Evolutionary conservation across 2,113 vertebrate genomes (phyloP).

Genomic region (Fregata magnificens): DNA sequence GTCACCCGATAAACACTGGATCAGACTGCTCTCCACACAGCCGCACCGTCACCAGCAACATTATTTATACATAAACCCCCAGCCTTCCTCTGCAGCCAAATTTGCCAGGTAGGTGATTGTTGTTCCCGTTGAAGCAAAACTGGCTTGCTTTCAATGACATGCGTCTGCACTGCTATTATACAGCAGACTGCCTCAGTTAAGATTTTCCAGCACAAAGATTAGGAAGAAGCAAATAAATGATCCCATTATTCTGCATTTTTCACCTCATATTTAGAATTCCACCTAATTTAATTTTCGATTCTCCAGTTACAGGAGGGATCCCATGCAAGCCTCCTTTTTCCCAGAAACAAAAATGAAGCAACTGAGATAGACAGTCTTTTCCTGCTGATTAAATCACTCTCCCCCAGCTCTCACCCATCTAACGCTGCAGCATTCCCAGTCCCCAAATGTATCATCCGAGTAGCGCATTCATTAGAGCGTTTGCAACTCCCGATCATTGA

Average conservation of each 20-base stretch:
- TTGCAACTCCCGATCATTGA: slow-evolving; percentile 18
- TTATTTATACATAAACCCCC: neutral
- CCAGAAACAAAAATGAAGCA: slow-evolving; percentile 9
- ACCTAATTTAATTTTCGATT: neutral
- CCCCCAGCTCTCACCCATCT: neutral
- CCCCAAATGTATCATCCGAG: neutral
- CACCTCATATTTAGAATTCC: neutral
- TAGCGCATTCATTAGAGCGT: neutral
- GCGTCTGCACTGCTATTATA: neutral
- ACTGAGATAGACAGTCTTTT: neutral
- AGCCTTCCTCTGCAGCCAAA: neutral
- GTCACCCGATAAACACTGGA: neutral
- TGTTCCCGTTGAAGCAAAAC: neutral
- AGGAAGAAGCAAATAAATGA: neutral
- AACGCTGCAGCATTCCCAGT: slow-evolving; percentile 32
- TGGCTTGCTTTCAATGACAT: neutral
- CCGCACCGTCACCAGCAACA: neutral
- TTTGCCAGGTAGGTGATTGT: neutral
- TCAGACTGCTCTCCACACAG: neutral
- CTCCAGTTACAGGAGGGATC: neutral
- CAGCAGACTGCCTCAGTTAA: neutral
- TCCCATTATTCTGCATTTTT: neutral
- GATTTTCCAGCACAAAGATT: neutral
- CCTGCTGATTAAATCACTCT: slow-evolving; percentile 1
- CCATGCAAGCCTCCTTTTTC: neutral